A percentile compares a stretch with the other conserved stretches of the same genome.
phyloP scores from a whole-genome alignment of 2,888 invertebrate species.

The Neelides folsomi region DNA sequence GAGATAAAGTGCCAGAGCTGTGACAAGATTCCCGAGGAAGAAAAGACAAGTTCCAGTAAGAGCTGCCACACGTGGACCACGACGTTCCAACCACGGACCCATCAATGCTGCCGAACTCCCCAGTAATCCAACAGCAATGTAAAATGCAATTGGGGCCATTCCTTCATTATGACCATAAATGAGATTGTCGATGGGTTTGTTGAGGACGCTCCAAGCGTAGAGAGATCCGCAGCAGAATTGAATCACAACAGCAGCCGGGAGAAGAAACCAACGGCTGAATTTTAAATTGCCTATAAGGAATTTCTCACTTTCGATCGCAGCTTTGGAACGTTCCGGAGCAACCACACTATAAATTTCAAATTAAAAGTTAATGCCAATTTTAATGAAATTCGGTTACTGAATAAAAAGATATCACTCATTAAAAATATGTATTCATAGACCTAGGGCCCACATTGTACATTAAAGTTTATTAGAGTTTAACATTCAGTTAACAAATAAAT shows the following conservation, averaged over 20 bases:
- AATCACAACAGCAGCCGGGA: constrained; percentile 25
- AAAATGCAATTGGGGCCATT: constrained; percentile 27
- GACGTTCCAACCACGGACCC: constrained; percentile 28
- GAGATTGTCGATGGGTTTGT: constrained; percentile 23
- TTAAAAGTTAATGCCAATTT: too few relatives aligned
- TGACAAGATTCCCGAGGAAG: constrained; percentile 19
- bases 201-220: constrained; percentile 31
- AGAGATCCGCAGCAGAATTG: constrained; percentile 28
- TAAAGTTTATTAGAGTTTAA: too few relatives aligned
- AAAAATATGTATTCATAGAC: too few relatives aligned
- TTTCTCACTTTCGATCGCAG: constrained; percentile 4
- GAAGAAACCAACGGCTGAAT: constrained; percentile 23
- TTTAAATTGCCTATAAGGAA: constrained; percentile 7
- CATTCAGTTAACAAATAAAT: too few relatives aligned
- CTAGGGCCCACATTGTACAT: too few relatives aligned
- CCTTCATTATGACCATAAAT: constrained; percentile 19
- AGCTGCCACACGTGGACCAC: constrained; percentile 18
- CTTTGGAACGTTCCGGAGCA: neutral
- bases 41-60: constrained; percentile 17
- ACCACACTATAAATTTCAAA: neutral
- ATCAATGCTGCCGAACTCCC: constrained; percentile 22
- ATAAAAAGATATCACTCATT: too few relatives aligned
- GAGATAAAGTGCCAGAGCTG: constrained; percentile 17
- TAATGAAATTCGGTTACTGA: too few relatives aligned
- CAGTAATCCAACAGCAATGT: constrained; percentile 25